Conservation (phyloP, 1,140 invertebrate species). For the Ganaspis sp. region DNA sequence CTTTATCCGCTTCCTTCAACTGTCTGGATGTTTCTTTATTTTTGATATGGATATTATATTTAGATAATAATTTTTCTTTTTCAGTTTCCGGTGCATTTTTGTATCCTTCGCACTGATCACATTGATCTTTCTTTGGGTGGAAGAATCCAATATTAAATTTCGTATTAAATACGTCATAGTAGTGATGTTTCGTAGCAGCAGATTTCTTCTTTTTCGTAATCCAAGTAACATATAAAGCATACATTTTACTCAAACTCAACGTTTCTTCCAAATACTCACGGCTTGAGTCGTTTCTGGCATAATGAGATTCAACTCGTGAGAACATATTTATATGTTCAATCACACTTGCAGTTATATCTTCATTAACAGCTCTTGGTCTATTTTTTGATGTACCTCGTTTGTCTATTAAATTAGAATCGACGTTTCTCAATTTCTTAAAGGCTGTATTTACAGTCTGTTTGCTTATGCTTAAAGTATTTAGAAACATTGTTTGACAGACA, state of each 20-base stretch:
- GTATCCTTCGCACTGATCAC: not conserved
- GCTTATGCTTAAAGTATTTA: too few relatives aligned
- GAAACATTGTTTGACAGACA: too few relatives aligned
- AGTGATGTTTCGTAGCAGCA: not conserved
- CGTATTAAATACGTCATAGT: not conserved
- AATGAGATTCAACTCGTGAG: not conserved
- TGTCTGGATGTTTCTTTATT: not conserved
- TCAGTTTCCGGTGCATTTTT: not conserved
- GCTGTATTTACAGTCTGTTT: too few relatives aligned
- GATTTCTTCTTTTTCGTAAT: not conserved
- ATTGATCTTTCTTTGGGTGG: not conserved
- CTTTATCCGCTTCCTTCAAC: not conserved
- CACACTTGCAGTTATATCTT: too few relatives aligned
- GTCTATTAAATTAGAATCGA: too few relatives aligned
- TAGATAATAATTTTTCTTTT: not conserved
- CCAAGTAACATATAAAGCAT: not conserved
- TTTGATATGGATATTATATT: not conserved
- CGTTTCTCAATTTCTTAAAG: too few relatives aligned
- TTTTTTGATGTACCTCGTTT: too few relatives aligned
- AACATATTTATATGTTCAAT: too few relatives aligned
- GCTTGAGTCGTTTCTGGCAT: not conserved
- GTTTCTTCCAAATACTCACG: slow-evolving; percentile 15
- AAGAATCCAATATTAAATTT: slow-evolving; percentile 19
- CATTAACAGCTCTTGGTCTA: too few relatives aligned
- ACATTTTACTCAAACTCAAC: not conserved